Base-by-base conservation (phyloP, 2,113 vertebrate genomes). In the Anolis sagrei region DNA sequence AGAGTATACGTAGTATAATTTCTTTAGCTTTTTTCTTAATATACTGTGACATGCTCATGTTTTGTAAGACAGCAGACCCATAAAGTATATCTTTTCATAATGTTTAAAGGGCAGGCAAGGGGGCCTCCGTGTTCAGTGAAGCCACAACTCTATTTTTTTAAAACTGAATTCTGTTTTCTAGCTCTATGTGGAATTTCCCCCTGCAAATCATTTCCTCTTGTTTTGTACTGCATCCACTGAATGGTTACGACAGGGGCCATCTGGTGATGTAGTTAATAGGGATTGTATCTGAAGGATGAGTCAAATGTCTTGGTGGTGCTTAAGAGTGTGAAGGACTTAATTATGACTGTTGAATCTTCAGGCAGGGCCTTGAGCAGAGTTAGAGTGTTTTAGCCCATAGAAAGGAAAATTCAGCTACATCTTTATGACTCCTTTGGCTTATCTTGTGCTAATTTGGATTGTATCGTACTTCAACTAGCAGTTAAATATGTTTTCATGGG, bases 1-100 rank as follows among this genome's bases (percentile, higher is more conserved):
- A 51, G 81, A 13, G 73, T 86, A 34, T 7, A 44, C 36, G 54
- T 79, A 62, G 54, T 44, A 73, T 83, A 49, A 83, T 83, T 87
- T 36, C 39, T 64, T 78, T 7, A 51, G n/a, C 27, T 39, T n/a
- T 32, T 79, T 32, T 79, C 58, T 51, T 66, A 73, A 79, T 54
- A 66, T 74, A 51, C 44, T 83, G 44, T 51, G 34, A 4, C 18
- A 80, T 10, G 44, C 58, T 79, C 19, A 23, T 44, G 9, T 87
- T 82, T n/a, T 70, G 51, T 18, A 51, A 21, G 7, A 34, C 23
- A 34, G 58, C n/a, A 70, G 39, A 27, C 7, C 23, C 2, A 7
- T 25, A n/a, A 82, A 82, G 29, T 18, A 16, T 68, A 29, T 27
- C 80, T 16, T 79, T 79, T 44, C 36, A 68, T 87, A 78, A 73